Evolutionary conservation across 2,797 vertebrate genomes (phyloP).

Genomic region (Anguilla pacifica): DNA sequence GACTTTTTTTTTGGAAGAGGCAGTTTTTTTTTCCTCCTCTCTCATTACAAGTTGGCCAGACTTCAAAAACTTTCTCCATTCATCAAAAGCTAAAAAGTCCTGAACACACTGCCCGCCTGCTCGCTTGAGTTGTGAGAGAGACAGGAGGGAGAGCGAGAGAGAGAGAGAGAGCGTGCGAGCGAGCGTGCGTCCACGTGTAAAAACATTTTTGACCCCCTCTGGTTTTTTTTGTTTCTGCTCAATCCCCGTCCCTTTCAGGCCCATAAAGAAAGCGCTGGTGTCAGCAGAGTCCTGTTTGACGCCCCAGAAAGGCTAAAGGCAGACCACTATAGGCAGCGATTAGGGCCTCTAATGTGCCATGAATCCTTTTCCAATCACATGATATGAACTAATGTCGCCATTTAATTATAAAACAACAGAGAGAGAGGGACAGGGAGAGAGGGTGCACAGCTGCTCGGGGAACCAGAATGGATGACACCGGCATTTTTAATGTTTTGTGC

Average conservation of each 20-base stretch:
- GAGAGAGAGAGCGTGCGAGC: slow-evolving; percentile 24
- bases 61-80: slow-evolving; percentile 85
- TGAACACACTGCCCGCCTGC: slow-evolving; percentile 55
- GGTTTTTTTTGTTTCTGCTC: slow-evolving; percentile 85
- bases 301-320: slow-evolving; percentile 73
- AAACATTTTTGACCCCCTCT: slow-evolving; percentile 85
- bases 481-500: slow-evolving; percentile 82
- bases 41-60: slow-evolving; percentile 75
- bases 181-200: slow-evolving; percentile 62
- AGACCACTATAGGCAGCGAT: slow-evolving; percentile 84
- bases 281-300: slow-evolving; percentile 90
- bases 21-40: slow-evolving; percentile 66
- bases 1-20: slow-evolving; percentile 64
- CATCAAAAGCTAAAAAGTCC: slow-evolving; percentile 68
- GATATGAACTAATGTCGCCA: slow-evolving; percentile 87
- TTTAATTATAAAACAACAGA: slow-evolving; percentile 88
- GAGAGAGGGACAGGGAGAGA: slow-evolving; percentile 42
- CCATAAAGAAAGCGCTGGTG: slow-evolving; percentile 87
- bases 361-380: slow-evolving; percentile 87
- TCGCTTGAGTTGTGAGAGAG: neutral
- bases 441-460: slow-evolving; percentile 50
- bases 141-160: neutral
- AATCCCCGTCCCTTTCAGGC: slow-evolving; percentile 85
- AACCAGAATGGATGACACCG: slow-evolving; percentile 82
- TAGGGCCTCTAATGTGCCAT: slow-evolving; percentile 80